Conservation (phyloP, 2,888 invertebrate genomes). For the Caenorhabditis uteleia region DNA sequence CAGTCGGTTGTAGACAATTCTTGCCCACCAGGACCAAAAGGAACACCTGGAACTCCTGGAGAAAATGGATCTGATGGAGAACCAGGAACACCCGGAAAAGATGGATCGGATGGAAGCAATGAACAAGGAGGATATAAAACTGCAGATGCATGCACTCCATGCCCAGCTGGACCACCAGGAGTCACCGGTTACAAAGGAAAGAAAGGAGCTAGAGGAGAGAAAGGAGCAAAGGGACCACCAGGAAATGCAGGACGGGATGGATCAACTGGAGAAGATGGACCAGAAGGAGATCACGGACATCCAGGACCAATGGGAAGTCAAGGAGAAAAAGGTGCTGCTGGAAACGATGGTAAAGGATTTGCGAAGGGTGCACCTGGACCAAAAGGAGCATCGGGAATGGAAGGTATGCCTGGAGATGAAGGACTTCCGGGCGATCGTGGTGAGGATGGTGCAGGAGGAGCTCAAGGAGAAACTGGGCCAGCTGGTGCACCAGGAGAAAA, state of each 20-base stretch:
- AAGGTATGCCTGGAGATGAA: slow-evolving; percentile 61
- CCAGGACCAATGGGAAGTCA: slow-evolving; percentile 59
- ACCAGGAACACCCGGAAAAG: slow-evolving; percentile 43
- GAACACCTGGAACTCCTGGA: slow-evolving; percentile 52
- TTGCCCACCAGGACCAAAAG: slow-evolving; percentile 57
- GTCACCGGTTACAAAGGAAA: slow-evolving; percentile 66
- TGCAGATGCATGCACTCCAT: slow-evolving; percentile 53
- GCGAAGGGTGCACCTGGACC: slow-evolving; percentile 57
- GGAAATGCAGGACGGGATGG: slow-evolving; percentile 60
- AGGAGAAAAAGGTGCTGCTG: slow-evolving; percentile 59
- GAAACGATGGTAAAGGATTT: slow-evolving; percentile 61
- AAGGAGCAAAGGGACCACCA: slow-evolving; percentile 54
- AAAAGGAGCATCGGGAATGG: slow-evolving; percentile 57
- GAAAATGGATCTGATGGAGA: slow-evolving; percentile 48
- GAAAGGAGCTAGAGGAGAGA: slow-evolving; percentile 62
- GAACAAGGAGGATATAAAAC: slow-evolving; percentile 9
- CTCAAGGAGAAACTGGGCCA: slow-evolving; percentile 54
- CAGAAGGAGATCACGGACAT: slow-evolving; percentile 62
- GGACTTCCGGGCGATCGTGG: slow-evolving; percentile 66
- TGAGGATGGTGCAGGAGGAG: slow-evolving; percentile 59
- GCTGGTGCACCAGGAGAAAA: slow-evolving; percentile 50
- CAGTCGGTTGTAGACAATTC: slow-evolving; percentile 20
- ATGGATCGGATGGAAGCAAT: slow-evolving; percentile 26
- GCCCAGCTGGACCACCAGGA: slow-evolving; percentile 65
- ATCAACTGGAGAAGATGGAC: slow-evolving; percentile 60